Evolutionary conservation across 1,140 invertebrate species (phyloP), one percentile per base, ranked within the genome.

Genomic region (Drosophila bocqueti): DNA sequence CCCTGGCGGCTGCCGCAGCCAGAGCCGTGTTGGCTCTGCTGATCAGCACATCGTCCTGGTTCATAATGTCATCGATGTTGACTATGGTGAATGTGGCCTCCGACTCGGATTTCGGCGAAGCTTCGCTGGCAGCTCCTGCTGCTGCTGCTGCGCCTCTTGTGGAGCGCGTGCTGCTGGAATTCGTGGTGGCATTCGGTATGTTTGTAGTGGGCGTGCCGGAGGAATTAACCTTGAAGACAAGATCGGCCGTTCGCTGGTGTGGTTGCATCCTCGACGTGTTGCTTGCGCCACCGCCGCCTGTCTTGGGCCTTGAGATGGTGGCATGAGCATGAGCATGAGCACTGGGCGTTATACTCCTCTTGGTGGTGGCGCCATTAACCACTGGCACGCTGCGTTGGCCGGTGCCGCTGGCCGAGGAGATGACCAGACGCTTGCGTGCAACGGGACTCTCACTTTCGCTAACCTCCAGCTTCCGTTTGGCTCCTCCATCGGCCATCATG

Each of bases 41-140:
- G 38, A 92, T 92, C 8, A 91, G 79, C 21, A 92, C 86, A 76
- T 93, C 92, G 21, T 91, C 92, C 65, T 93, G 91, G 46, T 92
- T 93, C 18, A 93, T 92, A 49, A 93, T 93, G 59, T 93, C 91
- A 58, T 92, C 81, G 11, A 93, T 93, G 47, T 93, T 93, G 10
- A 93, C 92, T 46, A 93, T 93, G 24, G 92, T 93, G 60, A 93
- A 93, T n/a, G 92, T 93, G 31, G 31, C 24, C 5, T 66, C 24
- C 29, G 40, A 45, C 34, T 71, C 15, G 18, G 47, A 24, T 9
- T 66, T 66, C 40, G 54, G 16, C 7, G 54, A 57, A 11, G 21
- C 40, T 13, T 62, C 34, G 29, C 38, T 36, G 34, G 29, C 10
- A 38, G 11, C 24, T 16, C 18, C 65, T 15, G 21, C 49, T 57